These are phyloP conservation scores for Rhysida immarginata DNA, from an alignment of 1,140 invertebrate species.

Conservation along the genomic window DNA sequence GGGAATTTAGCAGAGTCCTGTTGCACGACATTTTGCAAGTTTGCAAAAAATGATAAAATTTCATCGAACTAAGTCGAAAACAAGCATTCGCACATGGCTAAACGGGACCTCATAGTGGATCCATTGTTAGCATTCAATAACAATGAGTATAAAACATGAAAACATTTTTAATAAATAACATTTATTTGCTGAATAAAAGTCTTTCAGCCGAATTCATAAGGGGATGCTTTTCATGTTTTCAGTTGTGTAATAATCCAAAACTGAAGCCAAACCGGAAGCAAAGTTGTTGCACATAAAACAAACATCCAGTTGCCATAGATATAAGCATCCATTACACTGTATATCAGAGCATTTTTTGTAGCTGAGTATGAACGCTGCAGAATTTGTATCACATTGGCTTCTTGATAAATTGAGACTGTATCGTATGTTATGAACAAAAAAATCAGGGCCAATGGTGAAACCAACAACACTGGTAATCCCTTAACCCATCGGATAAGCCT, in stretches of 20 bases:
- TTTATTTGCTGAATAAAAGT: too few relatives aligned
- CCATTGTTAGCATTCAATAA: too few relatives aligned
- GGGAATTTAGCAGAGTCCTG: too few relatives aligned
- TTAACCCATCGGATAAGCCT: conserved; percentile 29
- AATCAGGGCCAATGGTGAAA: conserved; percentile 51
- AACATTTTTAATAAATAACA: too few relatives aligned
- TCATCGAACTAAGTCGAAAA: too few relatives aligned
- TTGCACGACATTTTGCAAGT: too few relatives aligned
- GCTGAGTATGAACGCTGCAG: conserved; percentile 40
- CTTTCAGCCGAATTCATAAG: too few relatives aligned
- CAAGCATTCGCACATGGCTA: too few relatives aligned
- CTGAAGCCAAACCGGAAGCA: conserved; percentile 45
- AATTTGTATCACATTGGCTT: conserved; percentile 29
- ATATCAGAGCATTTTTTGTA: conserved; percentile 57
- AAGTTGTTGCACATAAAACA: conserved; percentile 35
- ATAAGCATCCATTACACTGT: conserved; percentile 63
- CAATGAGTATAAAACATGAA: too few relatives aligned
- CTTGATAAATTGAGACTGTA: conserved; percentile 43
- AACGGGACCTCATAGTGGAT: too few relatives aligned
- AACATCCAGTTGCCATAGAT: conserved; percentile 52
- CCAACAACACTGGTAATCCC: conserved; percentile 39
- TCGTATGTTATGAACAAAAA: conserved; percentile 42
- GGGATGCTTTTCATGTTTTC: conserved; percentile 3
- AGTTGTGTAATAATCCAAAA: conserved; percentile 34
- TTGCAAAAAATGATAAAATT: too few relatives aligned